Base-by-base conservation (phyloP, 2,797 vertebrate genomes). In the Pangasius krempfi region DNA sequence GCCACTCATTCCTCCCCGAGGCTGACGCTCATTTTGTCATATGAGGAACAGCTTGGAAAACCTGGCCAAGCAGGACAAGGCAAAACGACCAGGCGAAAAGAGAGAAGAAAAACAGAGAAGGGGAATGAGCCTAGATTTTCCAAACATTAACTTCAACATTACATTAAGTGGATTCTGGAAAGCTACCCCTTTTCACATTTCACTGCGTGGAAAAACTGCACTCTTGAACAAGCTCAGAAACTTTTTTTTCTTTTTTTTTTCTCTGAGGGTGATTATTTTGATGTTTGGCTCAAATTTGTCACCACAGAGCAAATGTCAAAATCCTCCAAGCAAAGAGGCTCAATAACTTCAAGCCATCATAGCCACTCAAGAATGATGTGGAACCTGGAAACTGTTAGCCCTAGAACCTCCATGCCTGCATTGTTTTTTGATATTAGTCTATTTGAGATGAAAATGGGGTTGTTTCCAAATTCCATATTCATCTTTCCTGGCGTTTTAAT, bases 111-210 rank as follows among this genome's bases (percentile, higher is more conserved):
- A 78, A 75, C n/a, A 7, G 27, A 83, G 33, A 44, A 54, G 25
- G 27, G 66, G 92, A 94, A 92, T 93, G 88, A 93, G 92, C 88
- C 91, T 90, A 87, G 25, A 93, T 94, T 95, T 95, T 94, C 95
- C 94, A 87, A 93, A 90, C 88, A 87, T 1, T 72, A 92, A 89
- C 84, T 62, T 89, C 56, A 88, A 88, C 76, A 86, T 85, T 66
- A 84, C 56, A 83, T 86, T 89, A 88, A 86, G 54, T 83, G 84
- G 40, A 86, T 81, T 70, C 87, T 62, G 89, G 86, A 89, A 25
- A 83, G 70, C 60, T 84, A 62, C 25, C 58, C 73, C 66, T 82
- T 40, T 84, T 90, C 70, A 68, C 80, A 44, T 60, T 64, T 47
- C 7, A 60, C 33, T 62, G n/a, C 22, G 5, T 40, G 56, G 56